Conservation (phyloP, 2,113 vertebrate genomes). For the Serinus canaria region DNA sequence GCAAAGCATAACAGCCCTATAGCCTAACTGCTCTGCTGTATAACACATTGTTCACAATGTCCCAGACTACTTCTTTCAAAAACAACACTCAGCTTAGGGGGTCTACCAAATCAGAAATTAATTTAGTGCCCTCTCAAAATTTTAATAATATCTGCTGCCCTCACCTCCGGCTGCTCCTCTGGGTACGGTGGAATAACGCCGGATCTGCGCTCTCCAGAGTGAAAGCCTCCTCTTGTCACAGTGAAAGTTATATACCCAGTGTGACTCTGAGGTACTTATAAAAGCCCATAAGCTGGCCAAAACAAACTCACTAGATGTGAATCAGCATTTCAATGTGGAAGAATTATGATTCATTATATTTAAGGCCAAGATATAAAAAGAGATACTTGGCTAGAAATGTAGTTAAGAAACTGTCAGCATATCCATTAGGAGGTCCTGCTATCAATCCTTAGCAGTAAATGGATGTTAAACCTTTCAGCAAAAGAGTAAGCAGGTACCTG, state of each 20-base stretch:
- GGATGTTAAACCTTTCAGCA: not conserved
- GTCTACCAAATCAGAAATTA: conserved; percentile 15
- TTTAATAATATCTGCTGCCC: not conserved
- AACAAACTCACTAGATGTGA: conserved; percentile 7
- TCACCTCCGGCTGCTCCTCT: not conserved
- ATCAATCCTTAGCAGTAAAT: not conserved
- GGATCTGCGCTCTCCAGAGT: not conserved
- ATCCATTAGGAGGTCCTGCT: conserved; percentile 20
- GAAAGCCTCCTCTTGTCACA: not conserved
- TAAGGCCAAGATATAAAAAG: conserved; percentile 5
- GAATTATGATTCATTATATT: conserved; percentile 1
- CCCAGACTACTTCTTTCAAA: not conserved
- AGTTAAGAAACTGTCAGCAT: conserved; percentile 5
- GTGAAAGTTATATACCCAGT: not conserved
- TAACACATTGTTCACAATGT: not conserved
- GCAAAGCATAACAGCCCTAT: not conserved
- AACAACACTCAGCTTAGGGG: not conserved
- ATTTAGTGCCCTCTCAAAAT: conserved; percentile 19
- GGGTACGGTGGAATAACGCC: not conserved
- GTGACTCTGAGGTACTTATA: not conserved
- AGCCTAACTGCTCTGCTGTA: not conserved
- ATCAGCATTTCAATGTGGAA: conserved; percentile 16
- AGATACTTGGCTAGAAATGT: not conserved
- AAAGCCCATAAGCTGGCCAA: not conserved
- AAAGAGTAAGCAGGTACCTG: not conserved